Conservation (phyloP, 2,888 invertebrate genomes). For the Frankliniella intonsa region DNA sequence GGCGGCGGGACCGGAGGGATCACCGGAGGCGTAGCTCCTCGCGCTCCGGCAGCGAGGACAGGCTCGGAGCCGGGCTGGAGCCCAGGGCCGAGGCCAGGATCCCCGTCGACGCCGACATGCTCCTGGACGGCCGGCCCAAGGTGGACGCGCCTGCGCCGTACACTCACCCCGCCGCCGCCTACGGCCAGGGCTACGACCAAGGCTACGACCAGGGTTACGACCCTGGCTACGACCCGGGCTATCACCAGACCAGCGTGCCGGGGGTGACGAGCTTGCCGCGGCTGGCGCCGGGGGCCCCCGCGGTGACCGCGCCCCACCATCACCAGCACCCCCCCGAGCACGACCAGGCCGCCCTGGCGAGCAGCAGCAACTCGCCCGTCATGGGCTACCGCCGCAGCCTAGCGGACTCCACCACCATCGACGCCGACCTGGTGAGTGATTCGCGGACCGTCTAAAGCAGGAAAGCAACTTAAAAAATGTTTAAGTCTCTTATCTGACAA, state of each 20-base stretch:
- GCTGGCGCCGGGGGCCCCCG: not conserved
- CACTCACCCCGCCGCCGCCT: not conserved
- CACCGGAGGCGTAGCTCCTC: not conserved
- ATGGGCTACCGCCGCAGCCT: slow-evolving; percentile 39
- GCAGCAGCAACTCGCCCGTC: slow-evolving; percentile 36
- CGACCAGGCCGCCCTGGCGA: not conserved
- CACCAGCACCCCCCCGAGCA: not conserved
- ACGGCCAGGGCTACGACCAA: not conserved
- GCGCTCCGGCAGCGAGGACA: not conserved
- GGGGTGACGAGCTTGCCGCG: not conserved
- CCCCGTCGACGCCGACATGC: not conserved
- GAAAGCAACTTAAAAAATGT: too few species aligned
- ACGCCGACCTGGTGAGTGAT: slow-evolving; percentile 40
- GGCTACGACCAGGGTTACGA: not conserved
- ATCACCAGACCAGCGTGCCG: too few species aligned
- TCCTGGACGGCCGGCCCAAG: not conserved
- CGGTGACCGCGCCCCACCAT: not conserved
- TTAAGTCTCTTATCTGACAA: too few species aligned
- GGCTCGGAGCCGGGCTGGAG: not conserved
- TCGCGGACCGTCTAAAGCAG: not conserved
- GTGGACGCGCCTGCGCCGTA: not conserved
- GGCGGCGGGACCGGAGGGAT: not conserved
- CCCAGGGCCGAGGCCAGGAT: not conserved
- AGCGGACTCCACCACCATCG: slow-evolving; percentile 44
- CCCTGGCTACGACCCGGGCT: not conserved